Evolutionary conservation across 2,797 vertebrate species (phyloP), one percentile per base, ranked within the genome.

Genomic region (Cyclopterus lumpus): DNA sequence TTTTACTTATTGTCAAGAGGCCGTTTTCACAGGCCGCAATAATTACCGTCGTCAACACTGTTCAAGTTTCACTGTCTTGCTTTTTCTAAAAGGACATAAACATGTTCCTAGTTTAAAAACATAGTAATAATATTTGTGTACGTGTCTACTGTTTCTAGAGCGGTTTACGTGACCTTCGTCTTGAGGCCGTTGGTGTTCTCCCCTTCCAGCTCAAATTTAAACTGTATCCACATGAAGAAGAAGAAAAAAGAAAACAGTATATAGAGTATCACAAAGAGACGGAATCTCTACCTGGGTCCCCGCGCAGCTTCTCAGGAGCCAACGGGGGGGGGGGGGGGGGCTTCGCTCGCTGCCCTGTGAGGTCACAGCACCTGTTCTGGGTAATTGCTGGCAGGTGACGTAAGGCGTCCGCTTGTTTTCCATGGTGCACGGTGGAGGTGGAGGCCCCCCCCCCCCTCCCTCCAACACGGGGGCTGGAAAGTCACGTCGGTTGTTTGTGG

Each of bases 331-430:
- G 20, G 20, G 8, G 20, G 18, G 20, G 69, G 82, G 77, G 70
- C 77, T 59, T 67, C 18, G 1, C 84, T 67, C n/a, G 6, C 82
- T 78, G 80, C 85, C 86, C 88, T 73, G 77, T 90, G 89, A 90
- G 92, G 88, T 92, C 91, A 91, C 86, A 86, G 85, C 91, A 90
- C 89, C 91, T 92, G 91, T 90, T 90, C 70, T 46, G 28, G 61
- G 85, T 88, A 86, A 88, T 80, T 77, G 83, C 81, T 79, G 84
- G 73, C 87, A 88, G 89, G 87, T 89, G 87, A 89, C 66, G 77
- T 81, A 61, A 85, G 79, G 57, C 76, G 59, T 77, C 72, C 66
- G 44, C 81, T 89, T 86, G 84, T 89, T 90, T 89, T 88, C 88
- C 90, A 87, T 75, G 55, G 63, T 63, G 77, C 77, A 84, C 88